phyloP scores from a whole-genome alignment of 2,888 invertebrate species.

The Hemistola chrysoprasaria region DNA sequence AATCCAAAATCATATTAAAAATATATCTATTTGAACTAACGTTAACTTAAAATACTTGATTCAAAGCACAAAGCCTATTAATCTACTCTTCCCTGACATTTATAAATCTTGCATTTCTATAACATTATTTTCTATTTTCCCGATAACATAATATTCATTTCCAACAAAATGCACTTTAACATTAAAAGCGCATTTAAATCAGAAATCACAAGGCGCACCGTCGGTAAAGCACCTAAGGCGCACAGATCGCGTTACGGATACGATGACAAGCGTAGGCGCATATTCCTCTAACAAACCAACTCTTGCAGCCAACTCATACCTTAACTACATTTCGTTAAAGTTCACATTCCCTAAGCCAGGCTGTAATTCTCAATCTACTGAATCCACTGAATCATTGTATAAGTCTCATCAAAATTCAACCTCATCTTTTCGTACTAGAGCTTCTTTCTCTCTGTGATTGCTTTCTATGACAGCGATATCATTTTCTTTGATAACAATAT shows the following conservation, averaged over 20 bases:
- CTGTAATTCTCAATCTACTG: background rate
- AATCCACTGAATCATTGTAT: background rate
- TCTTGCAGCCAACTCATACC: background rate
- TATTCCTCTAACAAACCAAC: conserved; percentile 22
- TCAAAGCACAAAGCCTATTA: too few relatives aligned
- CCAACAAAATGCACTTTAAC: conserved; percentile 22
- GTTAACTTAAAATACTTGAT: too few relatives aligned
- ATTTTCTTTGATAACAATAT: conserved; percentile 5
- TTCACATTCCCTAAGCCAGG: background rate
- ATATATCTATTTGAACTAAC: too few relatives aligned
- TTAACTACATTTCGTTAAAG: background rate
- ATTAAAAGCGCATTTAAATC: conserved; percentile 49
- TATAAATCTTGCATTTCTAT: background rate
- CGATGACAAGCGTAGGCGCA: conserved; percentile 68
- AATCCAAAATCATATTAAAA: too few relatives aligned
- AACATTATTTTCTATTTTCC: conserved; percentile 9
- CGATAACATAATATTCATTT: conserved; percentile 8
- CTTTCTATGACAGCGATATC: conserved; percentile 10
- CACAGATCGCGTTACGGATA: conserved; percentile 58
- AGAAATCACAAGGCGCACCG: conserved; percentile 39
- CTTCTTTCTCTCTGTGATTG: conserved; percentile 8
- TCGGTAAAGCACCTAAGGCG: conserved; percentile 54
- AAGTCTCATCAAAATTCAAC: conserved; percentile 9
- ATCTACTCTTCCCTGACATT: too few relatives aligned
- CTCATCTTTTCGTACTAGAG: conserved; percentile 9